phyloP scores from a whole-genome alignment of 2,113 vertebrate species.

The Phylloscopus whistleri region DNA sequence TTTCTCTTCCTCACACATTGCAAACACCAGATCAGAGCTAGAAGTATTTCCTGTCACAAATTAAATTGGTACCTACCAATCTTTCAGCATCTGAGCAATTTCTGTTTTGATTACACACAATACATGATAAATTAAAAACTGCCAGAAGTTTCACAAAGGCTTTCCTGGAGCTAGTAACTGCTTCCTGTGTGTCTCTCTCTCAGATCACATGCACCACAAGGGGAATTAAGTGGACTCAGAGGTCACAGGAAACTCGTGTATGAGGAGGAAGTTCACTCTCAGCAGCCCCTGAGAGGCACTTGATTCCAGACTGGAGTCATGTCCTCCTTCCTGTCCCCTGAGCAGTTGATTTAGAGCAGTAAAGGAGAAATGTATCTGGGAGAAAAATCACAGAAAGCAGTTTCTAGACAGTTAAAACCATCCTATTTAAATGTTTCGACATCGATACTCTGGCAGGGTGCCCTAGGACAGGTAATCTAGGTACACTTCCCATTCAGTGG shows the following conservation, averaged over 20 bases:
- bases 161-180: accelerated
- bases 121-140: constrained; percentile 14
- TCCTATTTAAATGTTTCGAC: background rate
- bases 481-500: background rate
- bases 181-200: background rate
- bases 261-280: background rate
- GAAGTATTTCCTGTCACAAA: constrained; percentile 49
- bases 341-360: background rate
- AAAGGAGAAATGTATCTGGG: background rate
- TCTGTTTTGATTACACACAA: constrained; percentile 34
- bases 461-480: background rate
- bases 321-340: background rate
- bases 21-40: constrained; percentile 41
- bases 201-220: background rate
- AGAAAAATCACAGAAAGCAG: background rate
- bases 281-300: background rate
- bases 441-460: background rate
- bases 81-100: constrained; percentile 43
- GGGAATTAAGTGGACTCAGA: background rate
- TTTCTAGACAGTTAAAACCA: background rate
- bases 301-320: background rate
- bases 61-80: constrained; percentile 47
- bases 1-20: constrained; percentile 43
- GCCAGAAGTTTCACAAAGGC: background rate
- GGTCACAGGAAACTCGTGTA: background rate